Percentiles rank a stretch among this genome's conserved stretches.
These are phyloP conservation scores for Coregonus sp. DNA, from an alignment of 2,797 vertebrate species.

Conservation along the genomic window DNA sequence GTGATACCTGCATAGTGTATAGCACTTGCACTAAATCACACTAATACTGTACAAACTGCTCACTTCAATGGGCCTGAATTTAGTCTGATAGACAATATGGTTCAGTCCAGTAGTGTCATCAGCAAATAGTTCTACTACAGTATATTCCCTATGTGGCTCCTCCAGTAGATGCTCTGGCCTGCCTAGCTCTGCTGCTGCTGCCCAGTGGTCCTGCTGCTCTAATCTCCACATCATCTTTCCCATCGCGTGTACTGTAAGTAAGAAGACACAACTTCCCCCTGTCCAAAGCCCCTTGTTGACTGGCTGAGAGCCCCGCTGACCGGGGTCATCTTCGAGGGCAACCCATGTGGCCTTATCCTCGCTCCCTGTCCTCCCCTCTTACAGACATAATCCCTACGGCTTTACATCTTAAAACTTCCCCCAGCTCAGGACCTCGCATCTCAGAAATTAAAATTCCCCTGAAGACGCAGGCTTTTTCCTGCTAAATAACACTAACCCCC, in stretches of 20 bases:
- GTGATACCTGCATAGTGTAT: background rate
- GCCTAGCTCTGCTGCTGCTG: background rate
- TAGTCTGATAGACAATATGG: background rate
- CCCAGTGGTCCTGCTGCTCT: conserved; percentile 4
- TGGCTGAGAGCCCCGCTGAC: background rate
- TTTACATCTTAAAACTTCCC: conserved; percentile 68
- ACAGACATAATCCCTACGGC: conserved; percentile 66
- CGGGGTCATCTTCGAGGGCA: conserved; percentile 28
- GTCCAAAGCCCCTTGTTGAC: conserved; percentile 53
- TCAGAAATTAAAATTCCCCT: conserved; percentile 64
- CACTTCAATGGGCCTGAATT: background rate
- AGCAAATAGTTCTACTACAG: background rate
- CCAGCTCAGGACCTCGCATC: conserved; percentile 48
- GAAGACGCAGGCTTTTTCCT: conserved; percentile 48
- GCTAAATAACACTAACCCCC: conserved; percentile 39
- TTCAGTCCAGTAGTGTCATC: background rate
- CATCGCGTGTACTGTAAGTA: conserved; percentile 41
- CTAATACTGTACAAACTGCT: background rate
- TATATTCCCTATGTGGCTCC: too few species aligned
- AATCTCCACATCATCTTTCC: conserved; percentile 41
- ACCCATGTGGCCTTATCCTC: conserved; percentile 48
- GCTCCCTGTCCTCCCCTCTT: conserved; percentile 47
- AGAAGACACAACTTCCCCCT: conserved; percentile 38
- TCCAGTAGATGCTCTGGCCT: background rate
- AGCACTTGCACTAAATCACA: background rate